Evolutionary conservation across 2,797 vertebrate genomes (phyloP), one percentile per base, ranked within the genome.

Genomic region (Dicrostonyx torquatus): DNA sequence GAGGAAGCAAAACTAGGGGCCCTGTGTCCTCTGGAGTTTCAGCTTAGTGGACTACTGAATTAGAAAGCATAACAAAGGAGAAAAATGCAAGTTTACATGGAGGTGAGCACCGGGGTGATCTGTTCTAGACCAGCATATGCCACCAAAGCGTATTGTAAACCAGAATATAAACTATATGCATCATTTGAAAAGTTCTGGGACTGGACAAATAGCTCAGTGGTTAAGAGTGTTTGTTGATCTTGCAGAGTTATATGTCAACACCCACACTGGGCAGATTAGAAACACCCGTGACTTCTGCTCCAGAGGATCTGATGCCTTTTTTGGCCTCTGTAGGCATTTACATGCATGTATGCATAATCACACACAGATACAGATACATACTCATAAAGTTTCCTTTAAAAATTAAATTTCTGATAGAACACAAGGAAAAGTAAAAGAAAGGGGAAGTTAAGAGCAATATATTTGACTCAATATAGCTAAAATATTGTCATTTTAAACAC

Each of bases 401-500:
- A 78, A 84, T 66, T 84, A 29, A 70, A 53, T 55, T 76, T 76
- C 31, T 48, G 31, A 1, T 88, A 64, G 40, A n/a, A 77, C 5
- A 26, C 0, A 48, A 53, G 50, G 29, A 84, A 79, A 89, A 85
- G 2, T 58, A 22, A 53, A 73, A 92, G 9, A 91, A 80, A 88
- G 12, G 11, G 60, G 2, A 78, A 88, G 45, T 78, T 24, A n/a
- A 29, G 85, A 85, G 80, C 64, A 89, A 40, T 62, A 60, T 80
- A 80, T 50, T 90, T 82, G 20, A 89, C 24, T 34, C 26, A 83
- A 37, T 55, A 82, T 45, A 34, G 37, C 53, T 68, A 85, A 95
- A 91, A 87, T 68, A 79, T 55, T 86, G 73, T 45, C 50, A 82
- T 85, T 90, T 92, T 6, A 29, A 40, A 66, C 31, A 66, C 34